Conservation (phyloP, 2,797 vertebrate species). For the Acanthopagrus latus region DNA sequence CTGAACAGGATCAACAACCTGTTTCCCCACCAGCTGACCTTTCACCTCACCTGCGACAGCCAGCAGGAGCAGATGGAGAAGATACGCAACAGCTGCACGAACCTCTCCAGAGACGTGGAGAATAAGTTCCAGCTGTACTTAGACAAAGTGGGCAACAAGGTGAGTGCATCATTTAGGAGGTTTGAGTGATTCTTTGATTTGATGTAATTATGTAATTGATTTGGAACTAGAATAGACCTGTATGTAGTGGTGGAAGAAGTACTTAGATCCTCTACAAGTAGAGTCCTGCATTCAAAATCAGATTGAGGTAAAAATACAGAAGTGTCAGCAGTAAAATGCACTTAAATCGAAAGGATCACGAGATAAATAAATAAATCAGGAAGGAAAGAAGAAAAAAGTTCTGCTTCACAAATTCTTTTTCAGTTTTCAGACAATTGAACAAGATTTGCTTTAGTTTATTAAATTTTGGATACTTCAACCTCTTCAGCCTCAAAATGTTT, state of each 20-base stretch:
- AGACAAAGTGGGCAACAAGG: conserved; percentile 80
- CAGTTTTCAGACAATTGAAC: too few relatives aligned
- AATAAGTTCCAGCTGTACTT: conserved; percentile 86
- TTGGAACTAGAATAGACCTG: not conserved
- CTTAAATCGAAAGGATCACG: not conserved
- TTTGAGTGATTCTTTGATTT: not conserved
- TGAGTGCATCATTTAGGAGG: conserved; percentile 14
- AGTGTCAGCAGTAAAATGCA: too few relatives aligned
- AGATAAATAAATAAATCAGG: not conserved
- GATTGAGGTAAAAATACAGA: too few relatives aligned
- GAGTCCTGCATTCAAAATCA: too few relatives aligned
- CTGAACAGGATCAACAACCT: conserved; percentile 76
- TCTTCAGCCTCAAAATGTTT: not conserved
- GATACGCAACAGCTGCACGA: conserved; percentile 84
- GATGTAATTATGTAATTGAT: too few relatives aligned
- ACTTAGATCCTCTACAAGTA: not conserved
- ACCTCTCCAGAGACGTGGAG: conserved; percentile 84
- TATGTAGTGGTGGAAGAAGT: not conserved
- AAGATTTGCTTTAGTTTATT: not conserved
- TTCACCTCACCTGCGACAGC: conserved; percentile 84
- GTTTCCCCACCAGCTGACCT: conserved; percentile 83
- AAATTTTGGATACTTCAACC: not conserved
- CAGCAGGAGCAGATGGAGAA: conserved; percentile 81
- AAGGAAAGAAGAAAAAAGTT: not conserved
- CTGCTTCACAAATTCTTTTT: not conserved